Evolutionary conservation across 2,888 invertebrate genomes (phyloP), one percentile per base, ranked within the genome.

Genomic region (Gymnosoma rotundatum): DNA sequence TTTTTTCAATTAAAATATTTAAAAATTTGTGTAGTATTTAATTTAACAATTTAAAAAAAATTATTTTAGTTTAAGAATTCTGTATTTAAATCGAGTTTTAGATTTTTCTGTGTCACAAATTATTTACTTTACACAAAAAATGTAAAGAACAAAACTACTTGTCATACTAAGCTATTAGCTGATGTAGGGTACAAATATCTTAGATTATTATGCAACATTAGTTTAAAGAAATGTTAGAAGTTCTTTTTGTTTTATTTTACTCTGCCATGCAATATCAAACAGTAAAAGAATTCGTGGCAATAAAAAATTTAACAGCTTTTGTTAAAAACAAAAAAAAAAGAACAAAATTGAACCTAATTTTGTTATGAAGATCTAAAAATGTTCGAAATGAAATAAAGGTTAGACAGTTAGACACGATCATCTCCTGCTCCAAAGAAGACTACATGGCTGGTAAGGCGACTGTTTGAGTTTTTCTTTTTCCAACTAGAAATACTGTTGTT

Each of bases 331-430:
- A n/a, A 52, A 10, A 70, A 48, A n/a, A n/a, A 52, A 10, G 64
- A 48, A 48, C 32, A 38, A 38, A 42, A 42, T 4, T 42, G 20
- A 73, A 80, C 58, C 80, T 78, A 84, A 78, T 81, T 78, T 81
- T 74, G 54, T 74, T 78, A 69, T 48, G 69, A 84, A 74, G 69
- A 84, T 73, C 80, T 42, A 73, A 66, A 64, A 74, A 54, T 60
- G 18, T 54, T 54, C 4, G 42, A 74, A 80, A 80, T 73, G 76
- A 84, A 81, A 70, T 78, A 81, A 81, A 81, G 81, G 79, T 80
- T 80, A 85, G 85, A 85, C 85, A 83, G 85, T 78, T 79, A 80
- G 80, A 85, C 85, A 85, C 80, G 85, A 85, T 83, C 85, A 73
- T 85, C 85, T 83, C 50, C 61, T 32, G 58, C 60, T 58, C 32